These are phyloP conservation scores for Pecten maximus DNA, from an alignment of 2,888 invertebrate genomes.

Conservation along the genomic window DNA sequence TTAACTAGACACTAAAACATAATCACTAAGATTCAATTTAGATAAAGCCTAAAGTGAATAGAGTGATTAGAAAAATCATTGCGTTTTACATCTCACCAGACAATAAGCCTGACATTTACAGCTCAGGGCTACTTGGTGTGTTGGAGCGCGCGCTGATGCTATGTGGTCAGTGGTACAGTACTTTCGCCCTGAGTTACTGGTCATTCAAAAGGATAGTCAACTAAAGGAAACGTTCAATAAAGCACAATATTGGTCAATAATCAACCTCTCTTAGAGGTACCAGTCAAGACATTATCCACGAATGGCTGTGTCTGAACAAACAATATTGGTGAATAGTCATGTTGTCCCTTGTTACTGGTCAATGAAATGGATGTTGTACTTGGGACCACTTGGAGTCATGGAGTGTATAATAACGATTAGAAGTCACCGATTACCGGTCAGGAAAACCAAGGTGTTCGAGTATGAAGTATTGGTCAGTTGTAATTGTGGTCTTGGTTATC, in stretches of 20 bases:
- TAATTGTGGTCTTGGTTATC: too few species aligned
- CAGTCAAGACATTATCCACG: too few species aligned
- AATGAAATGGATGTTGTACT: neutral
- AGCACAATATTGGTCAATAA: too few species aligned
- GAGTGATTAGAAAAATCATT: conserved; percentile 35
- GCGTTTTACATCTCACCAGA: conserved; percentile 21
- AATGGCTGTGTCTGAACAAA: too few species aligned
- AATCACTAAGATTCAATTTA: conserved; percentile 48
- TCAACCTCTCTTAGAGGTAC: too few species aligned
- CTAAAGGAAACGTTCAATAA: too few species aligned
- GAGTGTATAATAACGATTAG: too few species aligned
- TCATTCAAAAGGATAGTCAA: neutral
- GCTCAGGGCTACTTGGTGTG: conserved; percentile 6
- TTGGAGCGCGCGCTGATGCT: neutral
- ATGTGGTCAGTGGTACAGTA: neutral
- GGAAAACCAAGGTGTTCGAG: too few species aligned
- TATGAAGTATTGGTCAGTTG: too few species aligned
- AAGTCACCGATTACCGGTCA: too few species aligned
- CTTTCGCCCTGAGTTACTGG: neutral
- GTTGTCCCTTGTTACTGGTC: neutral
- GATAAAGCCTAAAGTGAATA: conserved; percentile 42
- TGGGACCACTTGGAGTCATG: neutral
- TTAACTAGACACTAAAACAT: conserved; percentile 46
- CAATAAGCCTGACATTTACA: conserved; percentile 11
- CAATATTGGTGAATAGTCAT: too few species aligned